A percentile compares a stretch with the other conserved stretches of the same genome.
These are phyloP conservation scores for Drosophila fungiperda DNA, from an alignment of 2,888 invertebrate genomes.

Conservation along the genomic window DNA sequence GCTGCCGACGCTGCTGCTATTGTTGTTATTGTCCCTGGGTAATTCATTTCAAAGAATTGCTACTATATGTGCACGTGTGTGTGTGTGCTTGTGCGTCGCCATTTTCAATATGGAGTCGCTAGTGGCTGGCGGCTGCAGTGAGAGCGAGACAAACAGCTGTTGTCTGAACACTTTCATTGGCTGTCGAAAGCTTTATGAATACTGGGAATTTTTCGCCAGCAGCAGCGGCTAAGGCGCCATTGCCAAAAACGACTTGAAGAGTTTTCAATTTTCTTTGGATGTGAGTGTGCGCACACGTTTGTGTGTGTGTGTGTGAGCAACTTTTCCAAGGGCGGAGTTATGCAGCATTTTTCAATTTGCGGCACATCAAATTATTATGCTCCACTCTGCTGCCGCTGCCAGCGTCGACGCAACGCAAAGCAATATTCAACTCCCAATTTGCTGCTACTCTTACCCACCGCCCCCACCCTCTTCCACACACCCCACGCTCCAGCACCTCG, in stretches of 20 bases:
- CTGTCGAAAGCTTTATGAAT: constrained; percentile 57
- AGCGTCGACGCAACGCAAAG: constrained; percentile 41
- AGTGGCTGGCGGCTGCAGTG: constrained; percentile 18
- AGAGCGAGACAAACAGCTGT: constrained; percentile 59
- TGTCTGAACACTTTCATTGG: constrained; percentile 50
- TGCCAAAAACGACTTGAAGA: constrained; percentile 75
- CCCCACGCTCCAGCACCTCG: not conserved
- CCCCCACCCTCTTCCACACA: not conserved
- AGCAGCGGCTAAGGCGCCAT: constrained; percentile 59
- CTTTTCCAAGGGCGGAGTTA: constrained; percentile 83
- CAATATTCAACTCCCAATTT: constrained; percentile 4
- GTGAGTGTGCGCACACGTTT: constrained; percentile 1
- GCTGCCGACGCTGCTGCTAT: constrained; percentile 9
- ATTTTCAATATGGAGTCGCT: constrained; percentile 74
- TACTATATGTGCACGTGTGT: constrained; percentile 4
- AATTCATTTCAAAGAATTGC: constrained; percentile 69
- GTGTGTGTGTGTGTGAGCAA: constrained; percentile 30
- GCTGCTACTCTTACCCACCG: not conserved
- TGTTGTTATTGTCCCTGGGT: constrained; percentile 36
- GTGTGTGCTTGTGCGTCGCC: constrained; percentile 44
- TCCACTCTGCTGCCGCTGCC: constrained; percentile 49
- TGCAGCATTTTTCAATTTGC: constrained; percentile 82
- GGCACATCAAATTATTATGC: constrained; percentile 83
- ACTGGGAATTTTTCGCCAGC: constrained; percentile 68
- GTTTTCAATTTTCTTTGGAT: constrained; percentile 75